Percentiles rank a stretch among this genome's conserved stretches.
Conservation (phyloP, 2,113 vertebrate species). For the Smithornis capensis region DNA sequence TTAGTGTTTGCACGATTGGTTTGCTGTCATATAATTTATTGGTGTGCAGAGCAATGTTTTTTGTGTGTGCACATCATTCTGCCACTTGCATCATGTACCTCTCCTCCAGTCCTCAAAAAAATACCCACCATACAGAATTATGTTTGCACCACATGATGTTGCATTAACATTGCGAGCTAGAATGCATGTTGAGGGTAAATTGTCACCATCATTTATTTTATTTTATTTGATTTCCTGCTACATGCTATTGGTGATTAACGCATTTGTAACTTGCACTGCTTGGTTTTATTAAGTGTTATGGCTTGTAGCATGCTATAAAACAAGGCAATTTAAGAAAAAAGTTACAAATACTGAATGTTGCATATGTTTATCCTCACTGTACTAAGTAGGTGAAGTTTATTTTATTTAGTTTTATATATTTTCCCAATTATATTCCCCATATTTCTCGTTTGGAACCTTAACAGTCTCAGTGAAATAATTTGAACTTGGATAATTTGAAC, state of each 20-base stretch:
- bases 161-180: conserved; percentile 23
- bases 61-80: neutral
- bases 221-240: conserved; percentile 55
- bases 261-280: conserved; percentile 42
- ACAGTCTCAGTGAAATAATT: conserved; percentile 11
- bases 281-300: conserved; percentile 54
- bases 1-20: conserved; percentile 6
- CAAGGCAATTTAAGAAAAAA: neutral
- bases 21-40: conserved; percentile 42
- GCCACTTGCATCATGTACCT: neutral
- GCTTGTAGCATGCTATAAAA: conserved; percentile 57
- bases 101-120: neutral
- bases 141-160: neutral
- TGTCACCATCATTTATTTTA: neutral
- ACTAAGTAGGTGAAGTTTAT: conserved; percentile 31
- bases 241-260: conserved; percentile 39
- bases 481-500: neutral
- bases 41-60: neutral
- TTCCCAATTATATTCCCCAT: neutral
- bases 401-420: conserved; percentile 39
- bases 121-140: neutral
- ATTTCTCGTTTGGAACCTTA: conserved; percentile 8
- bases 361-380: neutral
- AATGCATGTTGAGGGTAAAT: conserved; percentile 37
- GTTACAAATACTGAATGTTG: neutral